Percentiles rank a stretch among this genome's conserved stretches.
These are phyloP conservation scores for Zootoca vivipara DNA, from an alignment of 2,113 vertebrate genomes.

Conservation along the genomic window DNA sequence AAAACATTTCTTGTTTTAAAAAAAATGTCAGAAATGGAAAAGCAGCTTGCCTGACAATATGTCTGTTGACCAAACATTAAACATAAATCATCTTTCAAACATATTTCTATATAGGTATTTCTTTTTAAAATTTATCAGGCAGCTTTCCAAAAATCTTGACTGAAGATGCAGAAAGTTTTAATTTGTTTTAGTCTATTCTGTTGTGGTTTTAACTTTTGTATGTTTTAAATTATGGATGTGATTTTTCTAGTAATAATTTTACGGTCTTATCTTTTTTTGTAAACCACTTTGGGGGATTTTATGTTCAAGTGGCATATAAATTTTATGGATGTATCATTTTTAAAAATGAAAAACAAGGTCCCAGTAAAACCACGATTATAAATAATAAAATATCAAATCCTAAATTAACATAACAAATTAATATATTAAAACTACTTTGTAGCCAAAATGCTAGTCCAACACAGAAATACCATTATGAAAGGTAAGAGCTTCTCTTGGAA, in stretches of 20 bases:
- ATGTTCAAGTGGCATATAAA: too few relatives aligned
- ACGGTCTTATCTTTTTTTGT: too few relatives aligned
- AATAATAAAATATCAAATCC: not conserved
- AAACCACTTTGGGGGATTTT: too few relatives aligned
- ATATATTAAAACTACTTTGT: not conserved
- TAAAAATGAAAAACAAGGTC: not conserved
- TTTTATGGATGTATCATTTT: not conserved
- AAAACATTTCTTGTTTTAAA: conserved; percentile 11
- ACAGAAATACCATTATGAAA: not conserved
- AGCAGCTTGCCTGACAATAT: not conserved
- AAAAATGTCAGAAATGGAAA: not conserved
- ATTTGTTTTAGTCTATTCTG: too few relatives aligned
- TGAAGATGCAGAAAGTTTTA: too few relatives aligned
- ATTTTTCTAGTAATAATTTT: too few relatives aligned
- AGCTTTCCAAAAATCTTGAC: not conserved
- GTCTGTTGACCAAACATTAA: conserved; percentile 17
- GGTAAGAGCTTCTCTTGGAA: not conserved
- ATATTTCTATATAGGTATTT: too few relatives aligned
- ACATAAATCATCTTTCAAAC: conserved; percentile 8
- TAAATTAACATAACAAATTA: too few relatives aligned
- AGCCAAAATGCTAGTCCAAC: not conserved
- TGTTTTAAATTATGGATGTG: too few relatives aligned
- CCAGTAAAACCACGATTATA: not conserved
- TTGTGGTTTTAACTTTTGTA: too few relatives aligned
- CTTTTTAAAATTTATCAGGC: not conserved